phyloP scores from a whole-genome alignment of 2,888 invertebrate species.

The Microctonus hyperodae region DNA sequence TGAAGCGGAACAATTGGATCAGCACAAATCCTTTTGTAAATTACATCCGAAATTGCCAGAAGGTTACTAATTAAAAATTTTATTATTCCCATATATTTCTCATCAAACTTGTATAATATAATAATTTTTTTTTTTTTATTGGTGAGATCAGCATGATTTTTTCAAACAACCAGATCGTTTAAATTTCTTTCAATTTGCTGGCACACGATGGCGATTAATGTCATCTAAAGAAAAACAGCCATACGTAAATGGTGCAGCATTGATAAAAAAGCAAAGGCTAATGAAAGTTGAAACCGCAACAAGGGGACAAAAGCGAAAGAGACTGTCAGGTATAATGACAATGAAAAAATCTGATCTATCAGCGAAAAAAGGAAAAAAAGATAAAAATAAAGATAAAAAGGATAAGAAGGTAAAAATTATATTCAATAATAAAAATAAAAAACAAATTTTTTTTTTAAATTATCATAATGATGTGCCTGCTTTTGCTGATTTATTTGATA shows the following conservation, averaged over 20 bases:
- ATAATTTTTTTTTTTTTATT: background rate
- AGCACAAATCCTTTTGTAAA: slow-evolving; percentile 56
- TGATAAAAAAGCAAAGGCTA: slow-evolving; percentile 39
- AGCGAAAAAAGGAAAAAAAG: slow-evolving; percentile 35
- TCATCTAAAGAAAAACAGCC: slow-evolving; percentile 48
- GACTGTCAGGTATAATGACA: slow-evolving; percentile 17
- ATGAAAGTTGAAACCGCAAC: background rate
- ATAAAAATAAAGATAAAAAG: background rate
- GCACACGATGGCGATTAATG: slow-evolving; percentile 52
- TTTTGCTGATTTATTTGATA: background rate
- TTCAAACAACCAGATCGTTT: slow-evolving; percentile 19
- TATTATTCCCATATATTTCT: background rate
- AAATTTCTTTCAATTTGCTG: slow-evolving; percentile 47
- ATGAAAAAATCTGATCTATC: slow-evolving; percentile 26
- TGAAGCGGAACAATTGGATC: slow-evolving; percentile 38
- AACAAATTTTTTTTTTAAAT: too few relatives aligned
- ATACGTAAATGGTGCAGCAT: slow-evolving; percentile 48
- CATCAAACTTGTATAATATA: background rate
- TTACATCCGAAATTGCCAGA: slow-evolving; percentile 51
- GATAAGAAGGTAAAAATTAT: background rate
- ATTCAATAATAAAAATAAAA: background rate
- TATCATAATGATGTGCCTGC: too few relatives aligned
- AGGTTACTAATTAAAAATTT: slow-evolving; percentile 39
- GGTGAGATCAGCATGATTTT: background rate
- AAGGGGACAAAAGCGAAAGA: background rate